These are phyloP conservation scores for Rhinatrema bivittatum DNA, from an alignment of 2,797 vertebrate genomes.

Conservation along the genomic window DNA sequence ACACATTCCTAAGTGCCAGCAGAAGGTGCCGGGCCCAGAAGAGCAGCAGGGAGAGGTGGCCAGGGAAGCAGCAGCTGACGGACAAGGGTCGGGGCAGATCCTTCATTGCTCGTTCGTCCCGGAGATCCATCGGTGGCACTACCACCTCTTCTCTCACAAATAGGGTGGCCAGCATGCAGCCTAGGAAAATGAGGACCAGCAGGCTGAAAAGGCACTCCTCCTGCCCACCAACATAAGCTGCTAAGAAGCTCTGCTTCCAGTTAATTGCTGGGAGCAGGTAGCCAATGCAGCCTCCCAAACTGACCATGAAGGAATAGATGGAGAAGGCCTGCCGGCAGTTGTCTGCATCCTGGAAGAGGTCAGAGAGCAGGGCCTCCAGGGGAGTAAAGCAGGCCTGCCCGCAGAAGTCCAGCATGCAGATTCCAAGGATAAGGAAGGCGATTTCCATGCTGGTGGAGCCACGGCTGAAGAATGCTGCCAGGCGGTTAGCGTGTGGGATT, in stretches of 20 bases:
- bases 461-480: conserved; percentile 46
- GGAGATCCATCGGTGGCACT: not conserved
- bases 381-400: conserved; percentile 79
- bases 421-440: conserved; percentile 62
- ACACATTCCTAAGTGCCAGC: conserved; percentile 26
- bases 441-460: conserved; percentile 50
- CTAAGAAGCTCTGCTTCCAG: conserved; percentile 60
- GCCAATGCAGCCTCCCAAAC: conserved; percentile 74
- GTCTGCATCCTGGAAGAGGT: conserved; percentile 70
- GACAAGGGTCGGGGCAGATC: rapidly evolving
- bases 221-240: conserved; percentile 64
- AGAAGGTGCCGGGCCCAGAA: conserved; percentile 8
- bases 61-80: conserved; percentile 18
- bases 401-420: conserved; percentile 71
- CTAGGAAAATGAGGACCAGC: conserved; percentile 63
- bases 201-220: conserved; percentile 68
- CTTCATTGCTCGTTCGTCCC: not conserved
- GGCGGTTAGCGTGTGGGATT: conserved; percentile 57
- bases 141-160: conserved; percentile 60
- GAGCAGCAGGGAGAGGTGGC: conserved; percentile 6
- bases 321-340: conserved; percentile 72
- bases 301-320: conserved; percentile 72
- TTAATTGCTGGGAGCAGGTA: conserved; percentile 72
- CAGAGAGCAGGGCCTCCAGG: conserved; percentile 71
- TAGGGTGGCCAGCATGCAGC: conserved; percentile 59